Conservation (phyloP, 2,888 invertebrate species). For the Pristionchus exspectatus region DNA sequence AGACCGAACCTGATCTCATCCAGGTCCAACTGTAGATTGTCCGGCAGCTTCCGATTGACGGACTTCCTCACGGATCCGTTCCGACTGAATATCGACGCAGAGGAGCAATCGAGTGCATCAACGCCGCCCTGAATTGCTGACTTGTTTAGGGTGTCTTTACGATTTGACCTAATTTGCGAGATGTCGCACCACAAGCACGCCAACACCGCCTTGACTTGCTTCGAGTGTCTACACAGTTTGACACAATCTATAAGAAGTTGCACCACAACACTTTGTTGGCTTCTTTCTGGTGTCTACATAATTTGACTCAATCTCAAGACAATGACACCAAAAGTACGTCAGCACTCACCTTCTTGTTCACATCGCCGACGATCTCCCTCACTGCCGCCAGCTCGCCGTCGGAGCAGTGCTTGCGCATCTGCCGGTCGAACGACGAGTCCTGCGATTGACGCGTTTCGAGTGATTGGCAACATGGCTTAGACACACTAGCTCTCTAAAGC, state of each 20-base stretch:
- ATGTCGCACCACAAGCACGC: too few relatives aligned
- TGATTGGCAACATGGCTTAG: not conserved
- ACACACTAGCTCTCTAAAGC: too few relatives aligned
- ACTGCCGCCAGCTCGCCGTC: constrained; percentile 62
- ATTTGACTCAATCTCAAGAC: not conserved
- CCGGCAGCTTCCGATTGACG: constrained; percentile 64
- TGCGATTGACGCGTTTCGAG: not conserved
- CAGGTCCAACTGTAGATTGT: constrained; percentile 65
- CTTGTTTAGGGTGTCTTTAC: not conserved
- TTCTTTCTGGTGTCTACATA: not conserved
- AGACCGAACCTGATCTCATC: constrained; percentile 60
- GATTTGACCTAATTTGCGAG: not conserved
- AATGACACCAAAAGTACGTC: not conserved
- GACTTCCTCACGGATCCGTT: constrained; percentile 58
- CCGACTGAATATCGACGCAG: constrained; percentile 34
- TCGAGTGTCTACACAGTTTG: not conserved
- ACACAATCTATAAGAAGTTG: not conserved
- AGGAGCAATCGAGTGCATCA: constrained; percentile 58
- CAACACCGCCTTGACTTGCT: constrained; percentile 61
- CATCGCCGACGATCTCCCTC: constrained; percentile 61
- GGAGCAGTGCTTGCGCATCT: constrained; percentile 62
- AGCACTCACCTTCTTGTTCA: constrained; percentile 64
- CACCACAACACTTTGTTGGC: constrained; percentile 61
- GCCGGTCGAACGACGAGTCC: constrained; percentile 66
- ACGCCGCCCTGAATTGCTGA: constrained; percentile 62